A percentile compares a stretch with the other conserved stretches of the same genome.
phyloP scores from a whole-genome alignment of 2,113 vertebrate genomes.

The Gymnogyps californianus region DNA sequence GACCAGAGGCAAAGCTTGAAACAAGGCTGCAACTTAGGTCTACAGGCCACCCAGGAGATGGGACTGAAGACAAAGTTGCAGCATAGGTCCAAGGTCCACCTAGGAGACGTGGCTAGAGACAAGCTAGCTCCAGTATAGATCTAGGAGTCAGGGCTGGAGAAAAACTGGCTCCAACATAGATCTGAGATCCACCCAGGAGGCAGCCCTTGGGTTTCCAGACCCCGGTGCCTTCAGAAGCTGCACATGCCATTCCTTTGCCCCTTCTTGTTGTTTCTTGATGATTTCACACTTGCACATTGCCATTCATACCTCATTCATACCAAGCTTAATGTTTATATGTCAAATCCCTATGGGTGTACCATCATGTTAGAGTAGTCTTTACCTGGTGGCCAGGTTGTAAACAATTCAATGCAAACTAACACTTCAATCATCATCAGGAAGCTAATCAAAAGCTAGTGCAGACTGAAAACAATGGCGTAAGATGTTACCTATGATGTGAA shows the following conservation, averaged over 20 bases:
- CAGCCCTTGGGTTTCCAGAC: neutral
- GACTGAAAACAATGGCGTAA: neutral
- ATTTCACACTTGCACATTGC: neutral
- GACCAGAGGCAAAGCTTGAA: neutral
- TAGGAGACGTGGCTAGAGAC: neutral
- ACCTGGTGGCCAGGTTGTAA: neutral
- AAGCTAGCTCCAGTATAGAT: neutral
- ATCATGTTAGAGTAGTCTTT: accelerated
- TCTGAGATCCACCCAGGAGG: neutral
- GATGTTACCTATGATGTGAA: neutral
- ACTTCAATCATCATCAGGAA: neutral
- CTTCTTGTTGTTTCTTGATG: neutral
- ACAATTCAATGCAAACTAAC: neutral
- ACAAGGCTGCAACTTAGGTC: neutral
- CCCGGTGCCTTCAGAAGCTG: neutral
- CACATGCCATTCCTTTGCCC: neutral
- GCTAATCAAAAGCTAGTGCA: neutral
- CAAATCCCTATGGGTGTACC: neutral
- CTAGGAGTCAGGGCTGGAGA: neutral
- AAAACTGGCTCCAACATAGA: neutral
- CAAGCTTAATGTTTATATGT: neutral
- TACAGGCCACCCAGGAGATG: neutral
- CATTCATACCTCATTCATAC: neutral
- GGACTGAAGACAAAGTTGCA: neutral
- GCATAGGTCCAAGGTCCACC: neutral